Base-by-base conservation (phyloP, 2,113 vertebrate genomes). In the Crypturellus undulatus region DNA sequence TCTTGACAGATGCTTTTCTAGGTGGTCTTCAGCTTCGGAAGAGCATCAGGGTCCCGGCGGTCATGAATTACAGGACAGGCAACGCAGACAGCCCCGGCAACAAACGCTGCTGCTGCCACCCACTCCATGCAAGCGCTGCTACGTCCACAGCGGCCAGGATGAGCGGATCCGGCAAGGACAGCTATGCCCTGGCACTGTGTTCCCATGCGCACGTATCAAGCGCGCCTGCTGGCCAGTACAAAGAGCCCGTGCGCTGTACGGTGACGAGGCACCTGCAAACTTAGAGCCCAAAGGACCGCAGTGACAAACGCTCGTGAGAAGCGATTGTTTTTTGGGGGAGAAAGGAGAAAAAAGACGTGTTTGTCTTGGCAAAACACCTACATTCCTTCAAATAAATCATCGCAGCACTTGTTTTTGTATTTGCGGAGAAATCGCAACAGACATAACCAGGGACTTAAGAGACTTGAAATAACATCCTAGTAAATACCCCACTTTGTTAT, bases 351-450 rank as follows among this genome's bases (percentile, higher is more conserved):
- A 82, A 60, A 8, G 5, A 11, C 1, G 3, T 96, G 91, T 96
- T 97, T 94, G 62, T 87, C 92, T 97, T 97, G 97, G 97, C 96
- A 10, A 89, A 92, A 80, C 78, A 69, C 80, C 83, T 85, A 56
- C 96, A 97, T 97, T 97, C 97, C 91, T 95, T 87, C 91, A 83
- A 94, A 96, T 94, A 95, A 97, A 97, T 96, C 95, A 94, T 73
- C 21, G 28, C 93, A 43, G 86, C 24, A 22, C 91, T 94, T 93
- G 90, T 97, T 97, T 95, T 96, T 87, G 90, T 94, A 83, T 96
- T 96, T 93, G 95, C 18, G n/a, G 78, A 97, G 95, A 96, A 97
- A 96, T 97, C 95, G 92, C 92, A 95, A 94, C 95, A 96, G 94
- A 96, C 91, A 90, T 72, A 90, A 90, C 79, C 89, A 69, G 70